phyloP scores from a whole-genome alignment of 1,140 invertebrate species.

The Drosophila tsacasi region DNA sequence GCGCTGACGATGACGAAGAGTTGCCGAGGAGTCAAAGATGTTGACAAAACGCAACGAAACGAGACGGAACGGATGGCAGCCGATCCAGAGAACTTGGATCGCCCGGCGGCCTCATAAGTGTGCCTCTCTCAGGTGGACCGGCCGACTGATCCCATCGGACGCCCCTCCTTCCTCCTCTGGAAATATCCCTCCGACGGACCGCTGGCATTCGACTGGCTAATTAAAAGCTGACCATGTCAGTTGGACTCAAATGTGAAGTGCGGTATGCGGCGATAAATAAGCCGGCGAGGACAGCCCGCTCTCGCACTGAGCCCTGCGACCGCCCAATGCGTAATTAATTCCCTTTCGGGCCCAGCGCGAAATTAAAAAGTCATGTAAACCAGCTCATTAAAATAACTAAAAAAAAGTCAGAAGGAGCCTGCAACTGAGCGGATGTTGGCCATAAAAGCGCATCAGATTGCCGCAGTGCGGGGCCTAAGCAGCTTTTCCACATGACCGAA shows the following conservation, averaged over 20 bases:
- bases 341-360: conserved; percentile 81
- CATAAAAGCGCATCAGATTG: conserved; percentile 63
- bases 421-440: conserved; percentile 61
- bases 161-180: conserved; percentile 4
- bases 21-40: conserved; percentile 52
- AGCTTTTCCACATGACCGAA: conserved; percentile 65
- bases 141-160: conserved; percentile 8
- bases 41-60: conserved; percentile 70
- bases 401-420: conserved; percentile 11
- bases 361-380: conserved; percentile 85
- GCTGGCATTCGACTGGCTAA: conserved; percentile 55
- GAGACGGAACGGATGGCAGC: conserved; percentile 1
- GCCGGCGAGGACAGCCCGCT: conserved; percentile 33
- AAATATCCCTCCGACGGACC: conserved; percentile 24
- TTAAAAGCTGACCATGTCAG: conserved; percentile 83
- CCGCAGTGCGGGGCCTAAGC: conserved; percentile 47
- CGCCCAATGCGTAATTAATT: conserved; percentile 85
- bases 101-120: conserved; percentile 62
- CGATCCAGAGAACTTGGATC: conserved; percentile 31
- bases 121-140: conserved; percentile 45
- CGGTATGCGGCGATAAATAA: conserved; percentile 80
- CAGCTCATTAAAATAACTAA: conserved; percentile 85
- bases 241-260: conserved; percentile 79
- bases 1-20: conserved; percentile 25
- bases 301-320: conserved; percentile 61